Conservation (phyloP, 2,113 vertebrate genomes). For the Pituophis catenifer region DNA sequence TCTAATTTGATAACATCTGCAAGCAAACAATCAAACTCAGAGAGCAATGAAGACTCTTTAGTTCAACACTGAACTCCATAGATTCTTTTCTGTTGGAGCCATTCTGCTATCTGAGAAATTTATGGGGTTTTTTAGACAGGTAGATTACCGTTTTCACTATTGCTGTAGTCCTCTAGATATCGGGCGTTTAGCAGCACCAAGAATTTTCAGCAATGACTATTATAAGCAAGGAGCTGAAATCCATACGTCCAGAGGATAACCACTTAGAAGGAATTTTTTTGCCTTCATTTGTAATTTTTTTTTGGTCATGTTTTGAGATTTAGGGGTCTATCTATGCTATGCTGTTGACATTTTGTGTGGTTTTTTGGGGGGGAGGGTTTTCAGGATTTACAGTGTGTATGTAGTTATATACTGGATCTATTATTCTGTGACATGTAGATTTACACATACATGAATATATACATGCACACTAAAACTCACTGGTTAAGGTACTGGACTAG, state of each 20-base stretch:
- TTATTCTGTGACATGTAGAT: slow-evolving; percentile 8
- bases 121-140: background rate
- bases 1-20: background rate
- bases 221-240: background rate
- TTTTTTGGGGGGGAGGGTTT: background rate
- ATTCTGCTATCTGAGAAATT: background rate
- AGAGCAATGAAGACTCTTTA: background rate
- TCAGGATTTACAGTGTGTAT: background rate
- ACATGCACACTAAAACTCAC: background rate
- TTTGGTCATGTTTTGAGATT: background rate
- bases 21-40: background rate
- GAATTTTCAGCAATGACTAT: background rate
- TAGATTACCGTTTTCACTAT: background rate
- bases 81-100: background rate
- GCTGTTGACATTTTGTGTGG: background rate
- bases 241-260: background rate
- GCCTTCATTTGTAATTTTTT: background rate
- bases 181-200: background rate
- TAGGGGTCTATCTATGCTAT: background rate
- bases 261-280: background rate
- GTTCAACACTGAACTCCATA: background rate
- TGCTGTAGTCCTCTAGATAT: background rate
- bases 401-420: background rate
- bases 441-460: background rate
- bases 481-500: background rate